Evolutionary conservation across 23 tunicate genomes (phyloP), one percentile per base, ranked within the genome.

Genomic region (Oikopleura albicans): DNA sequence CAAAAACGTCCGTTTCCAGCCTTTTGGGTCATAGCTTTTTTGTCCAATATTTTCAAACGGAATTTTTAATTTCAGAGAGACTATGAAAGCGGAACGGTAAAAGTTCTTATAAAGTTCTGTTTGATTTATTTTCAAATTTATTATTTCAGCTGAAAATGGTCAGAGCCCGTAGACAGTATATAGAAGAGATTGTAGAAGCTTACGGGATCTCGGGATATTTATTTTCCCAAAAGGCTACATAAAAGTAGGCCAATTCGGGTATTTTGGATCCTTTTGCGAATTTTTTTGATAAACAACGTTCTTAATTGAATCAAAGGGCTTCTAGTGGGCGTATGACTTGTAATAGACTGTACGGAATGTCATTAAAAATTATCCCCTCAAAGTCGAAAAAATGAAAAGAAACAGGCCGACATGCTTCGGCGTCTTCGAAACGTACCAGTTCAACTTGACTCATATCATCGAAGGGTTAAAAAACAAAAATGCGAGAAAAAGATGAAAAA

Each of bases 121-220:
- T n/a, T n/a, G n/a, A n/a, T n/a, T n/a, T n/a, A n/a, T n/a, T n/a
- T n/a, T n/a, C n/a, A n/a, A n/a, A n/a, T n/a, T n/a, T n/a, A n/a
- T n/a, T n/a, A n/a, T n/a, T n/a, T n/a, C n/a, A n/a, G n/a, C n/a
- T 49, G 22, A 49, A 22, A 71, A 71, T 71, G 79, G 79, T 71
- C 4, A 27, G 79, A 31, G 79, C 79, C 4, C 79, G 79, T 34
- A 34, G 79, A 31, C 79, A 71, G 31, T 71, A 71, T 29, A 71
- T 71, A 22, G 79, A 71, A 71, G 79, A 71, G 28, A 27, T 71
- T 37, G 79, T 71, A 2, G 79, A 71, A 29, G 79, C 36, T 12
- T 71, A 71, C 31, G 79, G 79, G 35, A 12, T 8, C 63, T 12
- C 16, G 12, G 12, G 22, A 49, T 49, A 8, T 49, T 49, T 49